phyloP scores from a whole-genome alignment of 2,113 vertebrate genomes.

The Sinocyclocheilus grahami region DNA sequence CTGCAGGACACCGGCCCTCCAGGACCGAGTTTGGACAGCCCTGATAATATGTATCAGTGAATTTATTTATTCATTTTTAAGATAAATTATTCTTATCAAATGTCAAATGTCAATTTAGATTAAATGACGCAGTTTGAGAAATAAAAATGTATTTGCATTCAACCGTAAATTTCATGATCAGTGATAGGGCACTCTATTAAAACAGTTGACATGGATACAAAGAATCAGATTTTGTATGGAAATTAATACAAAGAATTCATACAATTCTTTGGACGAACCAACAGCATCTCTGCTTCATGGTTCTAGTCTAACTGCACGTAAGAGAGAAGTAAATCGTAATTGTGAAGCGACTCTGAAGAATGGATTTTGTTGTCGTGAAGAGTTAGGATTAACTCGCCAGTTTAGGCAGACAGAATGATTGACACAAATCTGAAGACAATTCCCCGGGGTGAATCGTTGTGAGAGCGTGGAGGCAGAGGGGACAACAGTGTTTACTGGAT shows the following conservation, averaged over 20 bases:
- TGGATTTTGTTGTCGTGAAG: slow-evolving; percentile 45
- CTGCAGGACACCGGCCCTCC: too few species aligned
- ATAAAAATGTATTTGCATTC: neutral
- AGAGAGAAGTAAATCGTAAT: slow-evolving; percentile 19
- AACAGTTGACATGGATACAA: neutral
- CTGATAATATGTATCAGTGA: too few species aligned
- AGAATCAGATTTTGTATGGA: neutral
- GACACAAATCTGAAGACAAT: slow-evolving; percentile 55
- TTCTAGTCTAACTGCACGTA: neutral
- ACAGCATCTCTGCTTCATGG: neutral
- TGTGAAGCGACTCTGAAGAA: slow-evolving; percentile 21
- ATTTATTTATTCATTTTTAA: neutral
- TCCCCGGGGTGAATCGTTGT: slow-evolving; percentile 32
- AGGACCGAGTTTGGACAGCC: too few species aligned
- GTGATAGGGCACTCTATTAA: neutral
- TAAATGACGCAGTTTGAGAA: neutral
- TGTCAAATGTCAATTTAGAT: neutral
- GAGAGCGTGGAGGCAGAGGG: slow-evolving; percentile 10
- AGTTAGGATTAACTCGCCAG: slow-evolving; percentile 48
- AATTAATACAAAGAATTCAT: neutral
- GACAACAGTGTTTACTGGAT: slow-evolving; percentile 45
- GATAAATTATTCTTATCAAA: neutral
- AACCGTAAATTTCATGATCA: neutral
- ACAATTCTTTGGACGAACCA: neutral
- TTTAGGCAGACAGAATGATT: slow-evolving; percentile 51